phyloP scores from a whole-genome alignment of 35 echinoderm and acorn worm genomes.

The Lytechinus pictus region DNA sequence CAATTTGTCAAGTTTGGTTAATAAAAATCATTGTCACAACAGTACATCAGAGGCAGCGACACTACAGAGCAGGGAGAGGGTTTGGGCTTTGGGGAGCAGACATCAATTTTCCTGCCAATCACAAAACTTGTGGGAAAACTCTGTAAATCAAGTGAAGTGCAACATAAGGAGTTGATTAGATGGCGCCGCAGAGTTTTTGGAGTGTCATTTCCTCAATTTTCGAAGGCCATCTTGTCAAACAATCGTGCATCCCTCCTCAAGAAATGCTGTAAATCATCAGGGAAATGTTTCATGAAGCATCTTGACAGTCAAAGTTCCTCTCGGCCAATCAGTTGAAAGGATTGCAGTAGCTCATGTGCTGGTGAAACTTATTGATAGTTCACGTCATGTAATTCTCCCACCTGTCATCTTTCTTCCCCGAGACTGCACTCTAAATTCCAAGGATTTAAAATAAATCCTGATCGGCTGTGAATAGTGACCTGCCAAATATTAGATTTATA shows the following conservation, averaged over 20 bases:
- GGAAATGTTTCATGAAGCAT: too few relatives aligned
- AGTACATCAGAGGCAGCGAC: neutral
- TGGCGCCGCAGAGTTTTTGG: neutral
- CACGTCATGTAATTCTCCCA: too few relatives aligned
- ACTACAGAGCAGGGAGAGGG: neutral
- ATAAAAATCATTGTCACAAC: too few relatives aligned
- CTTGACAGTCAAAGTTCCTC: too few relatives aligned
- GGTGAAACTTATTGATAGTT: too few relatives aligned
- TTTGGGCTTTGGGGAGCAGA: neutral
- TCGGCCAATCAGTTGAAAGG: too few relatives aligned
- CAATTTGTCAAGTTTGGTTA: neutral
- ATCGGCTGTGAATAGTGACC: too few relatives aligned
- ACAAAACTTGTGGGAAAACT: neutral
- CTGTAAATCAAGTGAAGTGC: constrained; percentile 1
- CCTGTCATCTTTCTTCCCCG: too few relatives aligned
- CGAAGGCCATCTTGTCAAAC: neutral
- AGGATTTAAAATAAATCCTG: too few relatives aligned
- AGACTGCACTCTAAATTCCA: too few relatives aligned
- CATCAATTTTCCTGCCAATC: neutral
- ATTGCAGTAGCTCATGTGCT: too few relatives aligned
- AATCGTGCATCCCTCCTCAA: neutral
- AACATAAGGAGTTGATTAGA: neutral
- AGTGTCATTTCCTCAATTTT: neutral
- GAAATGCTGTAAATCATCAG: neutral
- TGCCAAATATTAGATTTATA: too few relatives aligned